Base-by-base conservation (phyloP, 64 coral and sea anemone genomes). In the Pocillopora damicornis region DNA sequence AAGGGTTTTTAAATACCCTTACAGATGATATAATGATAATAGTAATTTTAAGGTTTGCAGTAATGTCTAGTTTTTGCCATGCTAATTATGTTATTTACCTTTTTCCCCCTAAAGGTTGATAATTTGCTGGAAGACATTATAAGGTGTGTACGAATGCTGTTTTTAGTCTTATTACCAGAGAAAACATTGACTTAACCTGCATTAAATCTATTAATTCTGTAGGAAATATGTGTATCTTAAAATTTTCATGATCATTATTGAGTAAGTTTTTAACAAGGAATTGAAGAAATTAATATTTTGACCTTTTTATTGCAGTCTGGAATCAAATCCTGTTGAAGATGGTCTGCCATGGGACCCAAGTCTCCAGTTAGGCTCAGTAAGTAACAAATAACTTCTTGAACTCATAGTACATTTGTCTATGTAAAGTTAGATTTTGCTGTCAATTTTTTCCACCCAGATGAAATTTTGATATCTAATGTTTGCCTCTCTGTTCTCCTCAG, bases 71-170 rank as follows among this genome's bases (percentile, higher is more conserved):
- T 20, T 56, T 79, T 17, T 14, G 38, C 35, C 35, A 26, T 17
- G 35, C 26, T 45, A 35, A 61, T 17, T 23, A 15, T 15, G 42
- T 57, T 72, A 63, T 56, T 87, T 74, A 14, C 37, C 63, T 83
- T 26, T 35, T 20, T 89, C 37, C 6, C 69, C 69, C 66, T 69
- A 15, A 42, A 99, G 93, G 93, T 99, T 34, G 97, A 99, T 42
- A 92, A 87, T 34, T 68, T 99, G 56, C 74, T 99, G 22, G 97
- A 99, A 81, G 97, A 99, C 59, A 99, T 99, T 20, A 99, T 99
- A 56, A 99, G 97, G 97, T 69, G 20, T 22, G 66, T 69, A 10
- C 22, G 5, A 69, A 69, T 22, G 22, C 13, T 7, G 16, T 71
- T 69, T 20, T 2, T 63, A 23, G 9, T 68, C 35, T 82, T 63